Evolutionary conservation across 1,140 invertebrate genomes (phyloP), one percentile per base, ranked within the genome.

Genomic region (Stenopsyche tienmushanensis): DNA sequence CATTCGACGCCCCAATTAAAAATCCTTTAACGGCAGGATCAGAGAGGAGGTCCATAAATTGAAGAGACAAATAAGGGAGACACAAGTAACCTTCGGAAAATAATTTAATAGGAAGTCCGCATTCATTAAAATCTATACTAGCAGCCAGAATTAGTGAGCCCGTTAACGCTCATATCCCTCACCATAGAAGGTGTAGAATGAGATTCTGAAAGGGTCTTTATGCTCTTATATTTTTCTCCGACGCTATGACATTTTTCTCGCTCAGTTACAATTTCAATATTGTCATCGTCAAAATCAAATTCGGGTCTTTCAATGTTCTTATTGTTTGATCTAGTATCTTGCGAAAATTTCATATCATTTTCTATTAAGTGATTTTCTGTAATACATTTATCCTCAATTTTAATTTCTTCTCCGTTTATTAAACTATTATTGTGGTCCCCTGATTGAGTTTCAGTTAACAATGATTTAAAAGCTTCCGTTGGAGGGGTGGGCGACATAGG

Each of bases 1-100:
- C 89, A 85, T 99, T 99, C 34, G 96, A 98, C 7, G 97, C 97
- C 50, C 97, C 97, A 66, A 98, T 91, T 34, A 98, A 81, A 79
- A 96, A 99, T 49, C 94, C 93, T 67, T 92, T 82, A 5, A 98
- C 90, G 73, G 91, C 92, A 1, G 89, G 82, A 77, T 98, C 94
- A 60, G 86, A 88, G 23, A 99, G 78, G 44, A 97, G 79, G 82
- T 99, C 96, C 80, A 98, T 87, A 77, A 96, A 98, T 70, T 96
- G 93, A 44, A 99, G 81, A 2, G 95, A 98, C 53, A 99, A 82
- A 79, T 99, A 99, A 26, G 97, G 97, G 77, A 98, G 86, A 76
- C 95, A 98, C 7, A 98, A 82, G 74, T 92, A 94, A 39, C 96
- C 96, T 86, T 95, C 91, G 24, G 88, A 90, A 78, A 97, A 98